These are phyloP conservation scores for Maccullochella peelii DNA, from an alignment of 2,113 vertebrate genomes.

Conservation along the genomic window DNA sequence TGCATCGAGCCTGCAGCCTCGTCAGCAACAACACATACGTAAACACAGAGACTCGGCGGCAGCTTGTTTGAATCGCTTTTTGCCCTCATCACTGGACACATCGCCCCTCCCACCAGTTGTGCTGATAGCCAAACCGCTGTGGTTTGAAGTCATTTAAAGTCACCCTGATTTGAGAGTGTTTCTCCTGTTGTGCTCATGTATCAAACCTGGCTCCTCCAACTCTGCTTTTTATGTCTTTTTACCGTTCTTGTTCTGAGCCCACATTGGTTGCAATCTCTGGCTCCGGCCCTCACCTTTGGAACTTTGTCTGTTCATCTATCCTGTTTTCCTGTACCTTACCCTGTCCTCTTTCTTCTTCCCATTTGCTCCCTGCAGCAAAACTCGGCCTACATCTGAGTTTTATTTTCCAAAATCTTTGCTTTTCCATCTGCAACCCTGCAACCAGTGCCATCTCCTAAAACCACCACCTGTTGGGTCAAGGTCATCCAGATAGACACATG, in stretches of 20 bases:
- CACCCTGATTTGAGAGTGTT: not conserved
- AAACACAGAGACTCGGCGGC: constrained; percentile 37
- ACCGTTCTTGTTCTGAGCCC: not conserved
- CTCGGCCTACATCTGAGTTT: not conserved
- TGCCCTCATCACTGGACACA: constrained; percentile 39
- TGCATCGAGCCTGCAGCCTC: constrained; percentile 19
- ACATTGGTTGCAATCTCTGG: constrained; percentile 10
- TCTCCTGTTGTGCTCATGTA: constrained; percentile 1
- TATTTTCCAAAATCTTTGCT: not conserved
- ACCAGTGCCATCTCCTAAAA: constrained; percentile 17
- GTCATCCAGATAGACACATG: constrained; percentile 48
- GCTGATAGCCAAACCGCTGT: constrained; percentile 7
- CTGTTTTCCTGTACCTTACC: not conserved
- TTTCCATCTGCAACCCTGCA: constrained; percentile 2
- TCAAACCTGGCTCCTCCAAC: constrained; percentile 6
- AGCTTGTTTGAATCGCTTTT: constrained; percentile 44
- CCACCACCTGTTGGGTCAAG: constrained; percentile 72
- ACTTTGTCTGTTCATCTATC: not conserved
- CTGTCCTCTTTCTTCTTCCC: not conserved
- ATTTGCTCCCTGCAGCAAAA: not conserved
- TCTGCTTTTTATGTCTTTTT: not conserved
- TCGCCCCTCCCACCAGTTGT: not conserved
- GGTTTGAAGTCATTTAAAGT: not conserved
- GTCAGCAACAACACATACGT: constrained; percentile 45
- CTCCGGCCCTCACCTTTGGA: not conserved